These are phyloP conservation scores for Cabera pusaria DNA, from an alignment of 2,888 invertebrate species.

Conservation along the genomic window DNA sequence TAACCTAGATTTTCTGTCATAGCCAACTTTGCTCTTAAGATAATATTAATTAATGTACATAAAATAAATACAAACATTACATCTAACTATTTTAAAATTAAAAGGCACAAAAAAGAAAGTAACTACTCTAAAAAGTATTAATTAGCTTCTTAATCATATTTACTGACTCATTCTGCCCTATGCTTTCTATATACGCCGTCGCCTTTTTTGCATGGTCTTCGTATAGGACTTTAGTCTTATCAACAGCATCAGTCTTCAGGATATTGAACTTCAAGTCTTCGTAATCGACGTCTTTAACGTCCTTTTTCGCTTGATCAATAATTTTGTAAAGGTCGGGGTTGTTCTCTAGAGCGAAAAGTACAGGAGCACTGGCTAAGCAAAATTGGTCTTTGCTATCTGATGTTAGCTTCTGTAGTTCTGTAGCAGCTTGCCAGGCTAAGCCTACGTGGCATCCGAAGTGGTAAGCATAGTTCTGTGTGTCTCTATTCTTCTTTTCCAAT, in stretches of 20 bases:
- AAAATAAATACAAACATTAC: too few relatives aligned
- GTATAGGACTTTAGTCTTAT: constrained; percentile 66
- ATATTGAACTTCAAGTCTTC: constrained; percentile 81
- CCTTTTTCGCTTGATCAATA: constrained; percentile 85
- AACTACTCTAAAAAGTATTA: constrained; percentile 62
- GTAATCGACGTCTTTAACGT: constrained; percentile 87
- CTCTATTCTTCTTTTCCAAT: constrained; percentile 87
- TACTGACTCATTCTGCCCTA: constrained; percentile 69
- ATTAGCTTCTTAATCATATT: constrained; percentile 75
- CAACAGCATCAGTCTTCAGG: constrained; percentile 70
- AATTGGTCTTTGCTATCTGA: constrained; percentile 87
- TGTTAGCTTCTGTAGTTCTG: constrained; percentile 66
- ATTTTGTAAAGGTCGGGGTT: constrained; percentile 87
- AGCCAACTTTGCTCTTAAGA: too few relatives aligned
- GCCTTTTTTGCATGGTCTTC: constrained; percentile 71
- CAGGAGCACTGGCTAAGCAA: constrained; percentile 91
- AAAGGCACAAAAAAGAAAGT: too few relatives aligned
- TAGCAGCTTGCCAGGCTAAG: constrained; percentile 90
- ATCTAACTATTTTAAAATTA: too few relatives aligned
- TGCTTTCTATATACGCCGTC: constrained; percentile 59
- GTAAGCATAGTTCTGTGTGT: constrained; percentile 88
- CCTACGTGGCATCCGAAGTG: constrained; percentile 92
- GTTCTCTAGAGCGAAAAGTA: constrained; percentile 91
- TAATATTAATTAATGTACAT: too few relatives aligned
- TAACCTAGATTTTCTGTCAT: too few relatives aligned